Percentiles rank a stretch among this genome's conserved stretches.
Conservation (phyloP, 1,140 invertebrate genomes). For the Lepidurus apus region DNA sequence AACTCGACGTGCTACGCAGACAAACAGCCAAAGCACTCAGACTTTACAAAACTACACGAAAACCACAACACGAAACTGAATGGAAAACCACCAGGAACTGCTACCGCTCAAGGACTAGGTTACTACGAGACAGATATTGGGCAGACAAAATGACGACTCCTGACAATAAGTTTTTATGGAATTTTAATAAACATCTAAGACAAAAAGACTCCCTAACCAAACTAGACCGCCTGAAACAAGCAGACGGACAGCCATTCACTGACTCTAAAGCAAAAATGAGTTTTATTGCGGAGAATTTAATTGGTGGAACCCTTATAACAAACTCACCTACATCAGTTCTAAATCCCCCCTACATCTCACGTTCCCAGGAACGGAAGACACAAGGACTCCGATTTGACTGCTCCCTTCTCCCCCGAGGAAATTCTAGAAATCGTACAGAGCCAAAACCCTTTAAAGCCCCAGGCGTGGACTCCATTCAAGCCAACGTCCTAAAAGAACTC, state of each 20-base stretch:
- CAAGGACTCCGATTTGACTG: too few relatives aligned
- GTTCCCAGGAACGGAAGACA: too few relatives aligned
- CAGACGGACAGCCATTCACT: neutral
- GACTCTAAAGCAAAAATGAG: neutral
- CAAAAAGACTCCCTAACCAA: neutral
- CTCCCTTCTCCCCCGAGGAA: neutral
- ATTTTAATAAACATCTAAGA: neutral
- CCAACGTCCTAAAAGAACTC: neutral
- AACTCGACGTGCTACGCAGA: neutral
- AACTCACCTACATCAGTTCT: too few relatives aligned
- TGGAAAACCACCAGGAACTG: neutral
- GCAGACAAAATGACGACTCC: neutral
- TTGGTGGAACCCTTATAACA: neutral
- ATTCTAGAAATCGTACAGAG: slow-evolving; percentile 7
- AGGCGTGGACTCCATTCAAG: slow-evolving; percentile 17
- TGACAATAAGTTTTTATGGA: neutral
- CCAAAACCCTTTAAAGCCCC: neutral
- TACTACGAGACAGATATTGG: neutral
- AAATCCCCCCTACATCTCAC: too few relatives aligned
- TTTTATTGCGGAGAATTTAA: neutral
- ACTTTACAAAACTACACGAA: neutral
- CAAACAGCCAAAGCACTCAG: neutral
- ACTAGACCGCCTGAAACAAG: neutral
- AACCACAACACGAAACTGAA: neutral
- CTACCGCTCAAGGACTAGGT: neutral